Evolutionary conservation across 2,888 invertebrate genomes (phyloP), one percentile per base, ranked within the genome.

Genomic region (Temnothorax rugatulus): DNA sequence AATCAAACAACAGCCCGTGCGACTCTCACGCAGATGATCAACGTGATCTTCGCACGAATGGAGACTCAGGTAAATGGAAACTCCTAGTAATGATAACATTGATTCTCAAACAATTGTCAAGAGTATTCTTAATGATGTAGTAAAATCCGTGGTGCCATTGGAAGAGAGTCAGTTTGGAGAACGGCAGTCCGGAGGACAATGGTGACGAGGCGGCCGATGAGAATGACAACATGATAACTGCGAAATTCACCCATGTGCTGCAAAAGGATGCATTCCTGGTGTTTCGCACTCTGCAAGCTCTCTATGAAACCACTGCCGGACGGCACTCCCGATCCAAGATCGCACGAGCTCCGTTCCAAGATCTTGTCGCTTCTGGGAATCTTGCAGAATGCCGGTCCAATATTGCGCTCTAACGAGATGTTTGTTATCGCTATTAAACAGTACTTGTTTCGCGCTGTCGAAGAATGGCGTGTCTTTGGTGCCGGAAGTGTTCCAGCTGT

Each of bases 381-480:
- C 88, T 96, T 99, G 64, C 99, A 99, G 96, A 99, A 98, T 95
- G 99, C 99, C 79, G 99, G 99, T 0, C 98, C 98, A 15, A 98
- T 99, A 61, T 98, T 99, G 95, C 97, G 98, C 88, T 98, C 99
- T 54, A 99, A 99, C 95, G 98, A 99, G 92, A 99, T 99, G 98
- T 99, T 99, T 93, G 98, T 99, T 81, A 99, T 99, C 92, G 99
- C 99, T 84, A 99, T 99, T 88, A 99, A 99, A 94, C 99, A 99
- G 95, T 99, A 99, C 94, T 96, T 99, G 99, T 95, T 99, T 99
- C 11, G 99, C 99, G 0, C 95, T 99, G 69, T 99, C 99, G 4
- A 99, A 99, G 94, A 99, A 99, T 95, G 99, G 99, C 0, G 99
- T 99, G 41, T 99, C 99, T 88, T 98, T 99, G 44, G 98, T 99